Percentiles rank a stretch among this genome's conserved stretches.
Evolutionary conservation across 2,113 vertebrate species (phyloP).

Genomic region (Chroicocephalus ridibundus): DNA sequence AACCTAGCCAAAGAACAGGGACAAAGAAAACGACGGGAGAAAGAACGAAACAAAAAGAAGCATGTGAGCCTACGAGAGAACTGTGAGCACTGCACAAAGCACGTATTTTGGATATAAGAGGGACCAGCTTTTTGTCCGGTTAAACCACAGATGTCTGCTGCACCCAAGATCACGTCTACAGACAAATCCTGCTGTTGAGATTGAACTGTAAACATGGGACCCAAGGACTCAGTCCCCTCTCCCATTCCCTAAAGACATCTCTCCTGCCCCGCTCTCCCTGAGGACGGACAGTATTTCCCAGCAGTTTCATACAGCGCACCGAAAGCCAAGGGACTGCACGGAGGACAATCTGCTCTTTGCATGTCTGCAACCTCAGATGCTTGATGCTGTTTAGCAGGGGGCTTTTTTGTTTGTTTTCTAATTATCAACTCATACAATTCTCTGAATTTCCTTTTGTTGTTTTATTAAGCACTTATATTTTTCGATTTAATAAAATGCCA

Average conservation of each 20-base stretch:
- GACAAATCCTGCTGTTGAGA: background rate
- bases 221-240: too few species aligned
- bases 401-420: background rate
- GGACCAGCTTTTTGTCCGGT: background rate
- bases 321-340: background rate
- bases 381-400: background rate
- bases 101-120: background rate
- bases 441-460: background rate
- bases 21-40: background rate
- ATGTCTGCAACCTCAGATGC: background rate
- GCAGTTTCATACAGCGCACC: background rate
- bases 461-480: background rate
- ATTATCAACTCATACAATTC: background rate
- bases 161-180: background rate
- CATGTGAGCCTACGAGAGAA: background rate
- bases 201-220: background rate
- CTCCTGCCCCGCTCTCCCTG: background rate
- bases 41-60: too few species aligned
- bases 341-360: background rate
- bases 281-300: background rate
- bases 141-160: background rate
- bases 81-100: background rate
- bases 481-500: background rate
- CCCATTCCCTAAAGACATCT: background rate
- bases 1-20: background rate